A percentile compares a stretch with the other conserved stretches of the same genome.
Evolutionary conservation across 2,797 vertebrate species (phyloP).

Genomic region (Sus cebifrons): DNA sequence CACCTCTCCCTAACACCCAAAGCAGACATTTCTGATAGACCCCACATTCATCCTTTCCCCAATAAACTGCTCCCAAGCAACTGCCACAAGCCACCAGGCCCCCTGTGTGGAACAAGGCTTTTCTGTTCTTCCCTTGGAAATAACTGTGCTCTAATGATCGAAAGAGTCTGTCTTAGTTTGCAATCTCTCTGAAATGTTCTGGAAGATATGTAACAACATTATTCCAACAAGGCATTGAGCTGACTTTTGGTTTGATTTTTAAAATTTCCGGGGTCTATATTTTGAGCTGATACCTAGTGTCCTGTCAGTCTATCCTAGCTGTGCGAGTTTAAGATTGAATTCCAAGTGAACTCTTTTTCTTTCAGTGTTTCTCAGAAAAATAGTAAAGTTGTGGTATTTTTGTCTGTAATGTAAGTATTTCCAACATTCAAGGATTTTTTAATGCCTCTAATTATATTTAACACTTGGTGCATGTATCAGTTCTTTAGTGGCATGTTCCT

Average conservation of each 20-base stretch:
- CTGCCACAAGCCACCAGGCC: not conserved
- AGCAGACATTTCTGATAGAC: not conserved
- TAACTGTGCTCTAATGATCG: not conserved
- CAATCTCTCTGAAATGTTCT: not conserved
- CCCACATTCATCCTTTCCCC: rapidly evolving
- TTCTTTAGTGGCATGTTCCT: not conserved
- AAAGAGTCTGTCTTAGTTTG: not conserved
- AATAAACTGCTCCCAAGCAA: not conserved
- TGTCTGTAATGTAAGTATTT: not conserved
- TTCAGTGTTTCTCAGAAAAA: not conserved
- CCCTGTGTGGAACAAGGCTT: not conserved
- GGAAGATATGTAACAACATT: not conserved
- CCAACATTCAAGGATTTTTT: not conserved
- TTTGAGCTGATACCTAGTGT: not conserved
- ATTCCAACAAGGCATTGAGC: not conserved
- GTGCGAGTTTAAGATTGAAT: not conserved
- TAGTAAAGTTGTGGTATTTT: not conserved
- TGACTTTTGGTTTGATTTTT: not conserved
- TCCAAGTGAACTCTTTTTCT: not conserved
- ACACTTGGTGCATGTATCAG: not conserved
- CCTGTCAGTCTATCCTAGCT: not conserved
- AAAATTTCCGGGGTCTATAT: not conserved
- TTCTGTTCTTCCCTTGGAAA: not conserved
- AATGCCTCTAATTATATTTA: not conserved
- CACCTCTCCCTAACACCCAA: not conserved